A percentile compares a stretch with the other conserved stretches of the same genome.
Conservation (phyloP, 1,140 invertebrate genomes). For the Bacillus rossius region DNA sequence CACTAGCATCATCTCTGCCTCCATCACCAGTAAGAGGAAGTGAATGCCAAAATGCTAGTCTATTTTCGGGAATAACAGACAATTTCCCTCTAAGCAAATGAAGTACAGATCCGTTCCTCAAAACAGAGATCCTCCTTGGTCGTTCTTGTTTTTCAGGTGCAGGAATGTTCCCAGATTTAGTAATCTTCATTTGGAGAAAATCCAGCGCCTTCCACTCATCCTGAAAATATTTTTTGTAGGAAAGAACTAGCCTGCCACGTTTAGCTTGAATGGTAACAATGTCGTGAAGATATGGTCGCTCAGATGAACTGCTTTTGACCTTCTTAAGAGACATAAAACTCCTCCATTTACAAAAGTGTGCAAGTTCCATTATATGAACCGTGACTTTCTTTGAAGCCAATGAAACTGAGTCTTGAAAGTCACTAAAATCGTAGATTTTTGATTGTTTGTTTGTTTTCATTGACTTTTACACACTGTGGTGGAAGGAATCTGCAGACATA, state of each 20-base stretch:
- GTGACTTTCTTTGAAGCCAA: not conserved
- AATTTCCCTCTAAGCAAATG: no score
- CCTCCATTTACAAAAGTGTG: not conserved
- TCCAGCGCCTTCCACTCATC: not conserved
- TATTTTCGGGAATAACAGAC: no score
- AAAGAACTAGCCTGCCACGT: not conserved
- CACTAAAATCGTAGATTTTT: slow-evolving; percentile 32
- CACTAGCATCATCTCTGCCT: no score
- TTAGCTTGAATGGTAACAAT: not conserved
- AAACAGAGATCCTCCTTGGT: no score
- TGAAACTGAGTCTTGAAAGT: slow-evolving; percentile 23
- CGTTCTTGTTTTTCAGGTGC: no score
- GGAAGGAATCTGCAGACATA: slow-evolving; percentile 33
- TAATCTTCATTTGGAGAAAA: no score
- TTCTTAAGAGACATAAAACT: not conserved
- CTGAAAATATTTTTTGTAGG: not conserved
- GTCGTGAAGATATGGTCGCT: not conserved
- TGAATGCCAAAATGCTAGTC: no score
- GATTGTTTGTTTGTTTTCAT: slow-evolving; percentile 19
- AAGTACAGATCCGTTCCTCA: no score
- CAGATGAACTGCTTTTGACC: not conserved
- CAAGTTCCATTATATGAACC: not conserved
- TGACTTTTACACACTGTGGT: slow-evolving; percentile 29
- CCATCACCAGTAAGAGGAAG: no score
- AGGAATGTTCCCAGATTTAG: no score